Evolutionary conservation across 2,797 vertebrate genomes (phyloP).

Genomic region (Hydrocynus forskahlii): DNA sequence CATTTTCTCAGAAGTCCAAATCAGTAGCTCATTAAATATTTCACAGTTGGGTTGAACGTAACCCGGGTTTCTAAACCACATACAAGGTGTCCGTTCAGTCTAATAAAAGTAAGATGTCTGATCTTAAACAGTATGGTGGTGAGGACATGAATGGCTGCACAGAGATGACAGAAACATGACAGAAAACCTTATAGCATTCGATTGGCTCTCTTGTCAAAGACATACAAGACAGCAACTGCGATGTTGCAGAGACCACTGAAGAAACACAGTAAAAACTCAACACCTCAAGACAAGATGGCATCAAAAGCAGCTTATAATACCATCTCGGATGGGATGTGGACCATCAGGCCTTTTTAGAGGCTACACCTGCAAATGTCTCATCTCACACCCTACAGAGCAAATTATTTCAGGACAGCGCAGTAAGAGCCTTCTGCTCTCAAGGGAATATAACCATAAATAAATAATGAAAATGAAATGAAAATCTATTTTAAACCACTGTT

Average conservation of each 20-base stretch:
- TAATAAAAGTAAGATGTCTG: conserved; percentile 28
- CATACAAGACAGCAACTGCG: conserved; percentile 2
- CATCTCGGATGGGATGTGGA: background rate
- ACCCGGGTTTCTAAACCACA: conserved; percentile 47
- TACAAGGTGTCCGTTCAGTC: conserved; percentile 41
- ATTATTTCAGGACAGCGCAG: conserved; percentile 24
- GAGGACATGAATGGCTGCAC: conserved; percentile 26
- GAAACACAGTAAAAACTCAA: conserved; percentile 19
- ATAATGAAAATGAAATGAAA: conserved; percentile 43
- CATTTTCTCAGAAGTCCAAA: conserved; percentile 38
- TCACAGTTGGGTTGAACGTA: conserved; percentile 58
- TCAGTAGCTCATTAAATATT: conserved; percentile 51
- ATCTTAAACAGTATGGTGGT: conserved; percentile 7
- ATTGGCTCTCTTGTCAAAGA: conserved; percentile 1
- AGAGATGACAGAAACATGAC: conserved; percentile 27
- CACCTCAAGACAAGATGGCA: conserved; percentile 9
- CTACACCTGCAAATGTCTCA: background rate
- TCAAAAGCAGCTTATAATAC: conserved; percentile 7
- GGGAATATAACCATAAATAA: conserved; percentile 42
- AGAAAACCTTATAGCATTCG: conserved; percentile 26
- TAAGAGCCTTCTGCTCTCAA: conserved; percentile 37
- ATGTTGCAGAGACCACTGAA: conserved; percentile 1
- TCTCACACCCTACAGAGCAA: conserved; percentile 16
- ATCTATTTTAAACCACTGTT: conserved; percentile 41
- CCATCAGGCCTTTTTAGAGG: background rate